A percentile compares a stretch with the other conserved stretches of the same genome.
Evolutionary conservation across 1,140 invertebrate genomes (phyloP).

Genomic region (Drosophila baimaii): DNA sequence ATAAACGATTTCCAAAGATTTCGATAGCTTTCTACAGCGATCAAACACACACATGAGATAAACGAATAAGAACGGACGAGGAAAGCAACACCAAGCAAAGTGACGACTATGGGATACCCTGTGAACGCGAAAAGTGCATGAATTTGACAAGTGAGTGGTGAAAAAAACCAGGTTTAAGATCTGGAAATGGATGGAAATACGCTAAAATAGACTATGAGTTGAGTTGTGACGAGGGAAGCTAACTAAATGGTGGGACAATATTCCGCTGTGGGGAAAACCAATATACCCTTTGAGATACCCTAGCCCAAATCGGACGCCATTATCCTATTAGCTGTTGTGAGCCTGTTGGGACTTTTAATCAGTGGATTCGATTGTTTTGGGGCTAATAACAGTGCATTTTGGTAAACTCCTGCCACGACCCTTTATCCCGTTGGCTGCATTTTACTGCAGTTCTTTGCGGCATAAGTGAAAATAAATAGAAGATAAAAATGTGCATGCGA

Average conservation of each 20-base stretch:
- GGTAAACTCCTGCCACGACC: slow-evolving; percentile 15
- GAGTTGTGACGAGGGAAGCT: not conserved
- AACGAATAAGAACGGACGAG: slow-evolving; percentile 32
- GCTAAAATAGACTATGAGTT: too few relatives aligned
- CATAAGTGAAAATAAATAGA: slow-evolving; percentile 80
- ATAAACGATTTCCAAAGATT: slow-evolving; percentile 25
- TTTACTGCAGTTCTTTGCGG: slow-evolving; percentile 65
- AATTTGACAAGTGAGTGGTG: slow-evolving; percentile 52
- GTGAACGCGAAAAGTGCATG: slow-evolving; percentile 4
- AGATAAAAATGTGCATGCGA: slow-evolving; percentile 65
- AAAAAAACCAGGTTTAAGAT: not conserved
- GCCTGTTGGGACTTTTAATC: slow-evolving; percentile 10
- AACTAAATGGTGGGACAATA: accelerated
- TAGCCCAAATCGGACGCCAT: slow-evolving; percentile 30
- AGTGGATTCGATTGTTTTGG: slow-evolving; percentile 24
- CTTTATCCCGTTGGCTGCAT: slow-evolving; percentile 28
- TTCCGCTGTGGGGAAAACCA: not conserved
- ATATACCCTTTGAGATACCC: slow-evolving; percentile 13
- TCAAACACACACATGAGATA: slow-evolving; percentile 35
- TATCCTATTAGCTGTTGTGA: slow-evolving; percentile 27
- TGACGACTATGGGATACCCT: slow-evolving; percentile 42
- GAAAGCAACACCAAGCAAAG: slow-evolving; percentile 13
- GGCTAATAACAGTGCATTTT: slow-evolving; percentile 11
- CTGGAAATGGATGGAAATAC: not conserved
- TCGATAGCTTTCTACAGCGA: slow-evolving; percentile 35